Conservation (phyloP, 2,888 invertebrate genomes). For the Acanthosoma haemorrhoidale region DNA sequence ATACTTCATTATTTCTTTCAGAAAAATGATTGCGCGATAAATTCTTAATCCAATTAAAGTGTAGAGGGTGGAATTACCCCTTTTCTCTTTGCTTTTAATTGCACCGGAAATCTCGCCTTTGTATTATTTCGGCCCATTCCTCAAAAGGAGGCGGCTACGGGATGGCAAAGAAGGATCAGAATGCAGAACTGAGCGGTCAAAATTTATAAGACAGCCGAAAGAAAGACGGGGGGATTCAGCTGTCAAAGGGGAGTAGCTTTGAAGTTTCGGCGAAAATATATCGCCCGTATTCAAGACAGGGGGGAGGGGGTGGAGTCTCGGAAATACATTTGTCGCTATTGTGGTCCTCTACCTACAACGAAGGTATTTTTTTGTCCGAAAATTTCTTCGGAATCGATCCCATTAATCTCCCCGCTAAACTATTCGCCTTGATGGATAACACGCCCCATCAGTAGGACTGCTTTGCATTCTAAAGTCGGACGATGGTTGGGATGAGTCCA, state of each 20-base stretch:
- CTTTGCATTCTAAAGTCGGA: constrained; percentile 5
- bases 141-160: not conserved
- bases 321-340: no score
- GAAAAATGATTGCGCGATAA: constrained; percentile 1
- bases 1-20: no score
- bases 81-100: not conserved
- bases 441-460: not conserved
- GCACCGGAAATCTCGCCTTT: not conserved
- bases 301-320: no score
- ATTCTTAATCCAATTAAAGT: constrained; percentile 4
- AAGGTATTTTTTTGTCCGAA: not conserved
- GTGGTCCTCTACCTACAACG: not conserved
- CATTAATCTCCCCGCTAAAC: no score
- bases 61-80: not conserved
- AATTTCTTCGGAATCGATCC: not conserved
- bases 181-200: not conserved
- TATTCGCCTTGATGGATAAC: not conserved
- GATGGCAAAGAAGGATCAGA: not conserved
- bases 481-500: not conserved
- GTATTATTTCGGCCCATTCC: not conserved
- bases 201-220: not conserved
- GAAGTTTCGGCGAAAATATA: constrained; percentile 12
- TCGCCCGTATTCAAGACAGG: not conserved
- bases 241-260: not conserved
- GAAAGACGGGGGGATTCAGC: not conserved